Base-by-base conservation (phyloP, 2,888 invertebrate genomes). In the Automeris io region DNA sequence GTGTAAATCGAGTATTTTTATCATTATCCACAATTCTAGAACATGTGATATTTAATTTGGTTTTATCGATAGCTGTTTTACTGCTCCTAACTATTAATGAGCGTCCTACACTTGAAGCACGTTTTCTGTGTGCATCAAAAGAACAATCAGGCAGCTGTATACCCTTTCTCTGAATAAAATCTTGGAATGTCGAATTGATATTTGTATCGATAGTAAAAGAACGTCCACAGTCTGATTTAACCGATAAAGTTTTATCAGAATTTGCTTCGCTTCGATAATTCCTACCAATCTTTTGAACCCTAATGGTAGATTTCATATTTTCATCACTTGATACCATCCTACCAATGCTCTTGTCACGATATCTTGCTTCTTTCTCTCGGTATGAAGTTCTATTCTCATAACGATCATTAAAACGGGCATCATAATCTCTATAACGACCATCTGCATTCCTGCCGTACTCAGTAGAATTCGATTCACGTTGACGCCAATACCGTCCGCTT, bases 121-220 rank as follows among this genome's bases (percentile, higher is more conserved):
- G 70, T 50, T 69, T 62, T 46, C 67, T 64, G 41, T 76, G 67
- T 33, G 46, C 45, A 59, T 79, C 66, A 45, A 73, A 71, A 39
- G 57, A 54, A 40, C 50, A 50, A 34, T 67, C 61, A 37, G 56
- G 49, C 7, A 51, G 42, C 49, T 61, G 50, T 26, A 61, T 54
- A 33, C 58, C 61, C 41, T 64, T 61, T 2, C 41, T 52, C 26
- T 55, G 50, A 13, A 70, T 35, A 19, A 58, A 59, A 37, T 63
- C 58, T 61, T 81, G 79, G 45, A 82, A 83, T 19, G 79, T 77
- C 34, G 64, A 57, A 35, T 70, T 74, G 7, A 79, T 63, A 51
- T 80, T 83, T 2, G 79, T 82, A 42, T 86, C 75, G 47, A 83
- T 85, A 11, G 56, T 65, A 45, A 83, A 78, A n/a, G 73, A 61